Base-by-base conservation (phyloP, 1,140 invertebrate genomes). In the Mercenaria mercenaria region DNA sequence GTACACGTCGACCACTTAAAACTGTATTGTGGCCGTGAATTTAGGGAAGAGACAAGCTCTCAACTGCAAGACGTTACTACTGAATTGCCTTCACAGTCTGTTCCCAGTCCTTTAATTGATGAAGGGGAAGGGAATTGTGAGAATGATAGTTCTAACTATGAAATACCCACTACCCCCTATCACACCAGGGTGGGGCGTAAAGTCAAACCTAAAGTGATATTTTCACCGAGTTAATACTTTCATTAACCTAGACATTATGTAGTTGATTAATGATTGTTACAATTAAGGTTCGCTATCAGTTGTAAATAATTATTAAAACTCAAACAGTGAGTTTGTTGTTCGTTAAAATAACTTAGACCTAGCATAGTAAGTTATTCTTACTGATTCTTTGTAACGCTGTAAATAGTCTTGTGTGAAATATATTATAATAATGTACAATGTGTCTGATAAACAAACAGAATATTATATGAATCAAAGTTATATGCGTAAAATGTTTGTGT, bases 141-240 rank as follows among this genome's bases (percentile, higher is more conserved):
- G n/a, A 8, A 61, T n/a, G 59, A 61, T 29, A 43, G 18, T 3
- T n/a, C 32, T 8, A n/a, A 74, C 6, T 8, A 20, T 3, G 10
- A 8, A 18, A 37, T 79, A 8, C 6, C 3, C 23, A 50, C 32
- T 8, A 50, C 43, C 15, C 74, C 74, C 26, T 79, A 79, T 37
- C 37, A 79, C 3, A 79, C 74, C 8, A 79, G 74, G 43, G 74
- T 47, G 29, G 74, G 74, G 43, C 32, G 74, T 20, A 8, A 41
- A 39, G 74, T 79, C 6, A 79, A 79, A 32, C 74, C 74, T 23
- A 79, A 79, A 50, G 47, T 79, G 8, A 43, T 79, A n/a, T 79
- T 79, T 50, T 79, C 74, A 50, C 39, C 74, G 20, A 47, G 39
- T 37, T 74, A 6, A 61, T 6, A 6, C 29, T 61, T 6, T 6